phyloP scores from a whole-genome alignment of 2,888 invertebrate genomes.

The Busseola fusca region DNA sequence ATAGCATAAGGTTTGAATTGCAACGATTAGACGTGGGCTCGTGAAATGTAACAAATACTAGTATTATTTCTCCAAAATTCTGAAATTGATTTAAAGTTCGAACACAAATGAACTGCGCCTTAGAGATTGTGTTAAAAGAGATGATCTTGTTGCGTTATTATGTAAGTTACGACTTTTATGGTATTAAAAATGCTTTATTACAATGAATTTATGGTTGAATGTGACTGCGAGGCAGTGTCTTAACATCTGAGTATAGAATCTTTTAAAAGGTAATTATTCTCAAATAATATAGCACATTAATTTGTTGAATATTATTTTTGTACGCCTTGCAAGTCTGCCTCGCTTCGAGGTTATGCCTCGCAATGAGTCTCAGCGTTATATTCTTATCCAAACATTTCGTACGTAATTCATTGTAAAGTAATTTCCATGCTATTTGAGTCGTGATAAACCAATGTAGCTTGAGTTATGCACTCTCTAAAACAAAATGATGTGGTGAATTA shows the following conservation, averaged over 20 bases:
- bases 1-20: conserved; percentile 9
- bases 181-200: conserved; percentile 55
- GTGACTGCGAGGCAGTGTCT: conserved; percentile 1
- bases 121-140: conserved; percentile 47
- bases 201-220: conserved; percentile 38
- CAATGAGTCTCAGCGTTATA: conserved; percentile 9
- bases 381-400: conserved; percentile 28
- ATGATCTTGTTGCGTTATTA: conserved; percentile 55
- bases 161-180: conserved; percentile 56
- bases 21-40: background rate
- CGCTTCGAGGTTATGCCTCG: conserved; percentile 27
- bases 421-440: conserved; percentile 45
- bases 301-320: background rate
- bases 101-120: conserved; percentile 58
- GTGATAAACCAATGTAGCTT: conserved; percentile 64
- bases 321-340: conserved; percentile 10
- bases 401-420: conserved; percentile 53
- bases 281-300: background rate
- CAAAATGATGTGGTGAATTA: conserved; percentile 61
- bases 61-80: background rate
- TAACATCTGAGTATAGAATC: background rate
- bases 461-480: conserved; percentile 70
- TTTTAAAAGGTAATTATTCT: background rate
- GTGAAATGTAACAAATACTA: background rate
- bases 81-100: conserved; percentile 10